Percentiles rank a stretch among this genome's conserved stretches.
Conservation (phyloP, 2,797 vertebrate species). For the Sebastes glaucus region DNA sequence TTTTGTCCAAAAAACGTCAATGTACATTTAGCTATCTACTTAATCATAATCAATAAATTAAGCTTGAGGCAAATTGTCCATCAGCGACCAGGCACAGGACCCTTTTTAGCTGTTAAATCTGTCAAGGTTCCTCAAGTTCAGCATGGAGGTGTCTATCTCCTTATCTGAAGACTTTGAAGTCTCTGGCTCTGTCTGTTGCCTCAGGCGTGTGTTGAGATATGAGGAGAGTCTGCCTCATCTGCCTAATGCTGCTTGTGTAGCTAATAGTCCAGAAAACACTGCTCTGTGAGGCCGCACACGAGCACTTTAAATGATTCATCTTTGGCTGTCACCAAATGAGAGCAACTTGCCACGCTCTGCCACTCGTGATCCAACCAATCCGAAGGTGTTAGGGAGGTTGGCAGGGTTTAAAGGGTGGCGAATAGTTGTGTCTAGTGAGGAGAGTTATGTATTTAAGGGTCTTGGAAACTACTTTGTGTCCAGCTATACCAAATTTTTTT, state of each 20-base stretch:
- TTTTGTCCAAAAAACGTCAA: slow-evolving; percentile 1
- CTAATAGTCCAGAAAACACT: slow-evolving; percentile 82
- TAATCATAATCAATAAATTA: slow-evolving; percentile 33
- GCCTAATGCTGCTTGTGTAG: slow-evolving; percentile 83
- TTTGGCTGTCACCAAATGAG: slow-evolving; percentile 64
- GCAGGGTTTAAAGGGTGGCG: slow-evolving; percentile 37
- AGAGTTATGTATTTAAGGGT: not conserved
- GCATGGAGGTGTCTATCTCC: slow-evolving; percentile 62
- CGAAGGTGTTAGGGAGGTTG: slow-evolving; percentile 37
- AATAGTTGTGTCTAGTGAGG: slow-evolving; percentile 5
- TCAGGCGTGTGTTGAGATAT: slow-evolving; percentile 70
- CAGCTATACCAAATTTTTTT: not conserved
- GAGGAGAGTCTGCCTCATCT: slow-evolving; percentile 71
- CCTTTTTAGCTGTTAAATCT: slow-evolving; percentile 45
- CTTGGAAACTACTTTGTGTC: not conserved
- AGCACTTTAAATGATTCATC: slow-evolving; percentile 77
- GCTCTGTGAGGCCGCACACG: slow-evolving; percentile 65
- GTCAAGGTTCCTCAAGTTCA: slow-evolving; percentile 68
- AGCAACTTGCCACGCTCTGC: slow-evolving; percentile 47
- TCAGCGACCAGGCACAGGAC: slow-evolving; percentile 24
- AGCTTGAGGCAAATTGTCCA: slow-evolving; percentile 25
- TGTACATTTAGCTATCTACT: not conserved
- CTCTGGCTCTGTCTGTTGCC: slow-evolving; percentile 66
- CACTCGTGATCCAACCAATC: slow-evolving; percentile 63
- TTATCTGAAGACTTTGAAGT: slow-evolving; percentile 72